Conservation (phyloP, 2,797 vertebrate genomes). For the Smutsia gigantea region DNA sequence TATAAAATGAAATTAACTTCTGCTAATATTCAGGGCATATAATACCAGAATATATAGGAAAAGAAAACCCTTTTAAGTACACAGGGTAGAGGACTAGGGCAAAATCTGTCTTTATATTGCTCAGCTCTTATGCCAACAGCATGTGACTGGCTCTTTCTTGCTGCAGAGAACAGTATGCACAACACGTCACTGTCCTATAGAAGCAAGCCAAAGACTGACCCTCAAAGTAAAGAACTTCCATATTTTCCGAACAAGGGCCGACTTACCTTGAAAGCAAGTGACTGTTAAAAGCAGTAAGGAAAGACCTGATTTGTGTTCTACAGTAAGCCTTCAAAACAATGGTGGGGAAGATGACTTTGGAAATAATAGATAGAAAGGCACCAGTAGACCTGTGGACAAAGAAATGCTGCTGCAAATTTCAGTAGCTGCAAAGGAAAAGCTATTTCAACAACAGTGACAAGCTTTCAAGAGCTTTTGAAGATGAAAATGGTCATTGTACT, state of each 20-base stretch:
- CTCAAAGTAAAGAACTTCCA: background rate
- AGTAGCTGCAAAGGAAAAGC: background rate
- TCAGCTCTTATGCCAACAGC: background rate
- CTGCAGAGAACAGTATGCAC: background rate
- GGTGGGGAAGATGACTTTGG: background rate
- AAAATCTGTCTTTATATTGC: background rate
- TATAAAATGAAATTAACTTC: constrained; percentile 57
- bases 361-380: background rate
- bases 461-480: constrained; percentile 4
- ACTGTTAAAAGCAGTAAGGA: background rate
- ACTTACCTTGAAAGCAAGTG: background rate
- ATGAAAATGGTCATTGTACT: background rate
- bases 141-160: background rate
- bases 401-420: background rate
- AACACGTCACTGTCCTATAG: background rate
- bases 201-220: background rate
- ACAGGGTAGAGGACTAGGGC: background rate
- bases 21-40: constrained; percentile 40
- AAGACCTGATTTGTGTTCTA: background rate
- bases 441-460: constrained; percentile 6
- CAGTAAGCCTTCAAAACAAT: background rate
- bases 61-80: background rate
- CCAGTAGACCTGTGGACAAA: background rate
- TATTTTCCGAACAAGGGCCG: constrained; percentile 1
- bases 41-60: background rate